Conservation (phyloP, 2,797 vertebrate genomes). For the Arrhamphus sclerolepis region DNA sequence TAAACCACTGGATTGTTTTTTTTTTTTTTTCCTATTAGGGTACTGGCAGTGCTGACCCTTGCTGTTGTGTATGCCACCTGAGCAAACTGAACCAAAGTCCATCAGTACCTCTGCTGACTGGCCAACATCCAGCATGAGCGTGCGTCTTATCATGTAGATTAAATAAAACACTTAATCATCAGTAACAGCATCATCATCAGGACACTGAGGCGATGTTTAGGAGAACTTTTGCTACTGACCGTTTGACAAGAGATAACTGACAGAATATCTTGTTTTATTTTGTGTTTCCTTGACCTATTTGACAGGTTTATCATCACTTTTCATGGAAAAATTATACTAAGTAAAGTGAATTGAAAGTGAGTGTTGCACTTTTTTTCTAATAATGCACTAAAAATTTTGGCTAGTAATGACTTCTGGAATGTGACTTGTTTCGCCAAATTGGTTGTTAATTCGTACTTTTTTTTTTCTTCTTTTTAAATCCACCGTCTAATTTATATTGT, state of each 20-base stretch:
- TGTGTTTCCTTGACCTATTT: neutral
- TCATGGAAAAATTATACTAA: no score
- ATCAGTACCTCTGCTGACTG: constrained; percentile 48
- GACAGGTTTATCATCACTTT: no score
- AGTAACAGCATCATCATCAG: neutral
- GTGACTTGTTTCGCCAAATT: no score
- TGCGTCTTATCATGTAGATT: constrained; percentile 64
- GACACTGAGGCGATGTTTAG: neutral
- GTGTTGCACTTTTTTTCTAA: no score
- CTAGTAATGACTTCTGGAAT: no score
- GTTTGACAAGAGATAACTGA: constrained; percentile 8
- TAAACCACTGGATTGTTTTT: constrained; percentile 32
- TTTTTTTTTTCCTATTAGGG: neutral
- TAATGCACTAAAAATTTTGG: no score
- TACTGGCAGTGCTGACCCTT: constrained; percentile 52
- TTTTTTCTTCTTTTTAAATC: no score
- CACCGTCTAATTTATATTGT: no score
- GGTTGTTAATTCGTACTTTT: no score
- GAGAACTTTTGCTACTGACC: constrained; percentile 11
- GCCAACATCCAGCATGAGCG: constrained; percentile 11
- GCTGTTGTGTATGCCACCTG: constrained; percentile 53
- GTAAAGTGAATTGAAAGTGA: no score
- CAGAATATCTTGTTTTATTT: neutral
- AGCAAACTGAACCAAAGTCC: constrained; percentile 65
- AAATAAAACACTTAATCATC: constrained; percentile 39